These are phyloP conservation scores for Polypedilum pembai DNA, from an alignment of 1,140 invertebrate genomes.

Conservation along the genomic window DNA sequence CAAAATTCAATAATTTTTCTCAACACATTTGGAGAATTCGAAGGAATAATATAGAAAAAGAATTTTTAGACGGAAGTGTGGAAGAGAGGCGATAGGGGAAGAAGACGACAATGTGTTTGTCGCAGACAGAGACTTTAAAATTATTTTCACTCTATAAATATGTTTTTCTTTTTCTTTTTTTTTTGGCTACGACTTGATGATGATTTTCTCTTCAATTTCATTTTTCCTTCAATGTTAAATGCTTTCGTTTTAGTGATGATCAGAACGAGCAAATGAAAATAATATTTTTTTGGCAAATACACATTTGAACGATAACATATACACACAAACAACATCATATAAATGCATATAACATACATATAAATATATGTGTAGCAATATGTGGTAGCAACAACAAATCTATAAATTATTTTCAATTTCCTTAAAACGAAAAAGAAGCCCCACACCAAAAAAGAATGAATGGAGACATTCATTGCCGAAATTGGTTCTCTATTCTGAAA, in stretches of 20 bases:
- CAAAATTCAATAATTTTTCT: conserved; percentile 8
- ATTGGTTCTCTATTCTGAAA: conserved; percentile 3
- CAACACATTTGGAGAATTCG: neutral
- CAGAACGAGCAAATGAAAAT: neutral
- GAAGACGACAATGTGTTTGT: neutral
- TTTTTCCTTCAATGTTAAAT: neutral
- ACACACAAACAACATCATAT: conserved; percentile 20
- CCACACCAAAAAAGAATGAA: neutral
- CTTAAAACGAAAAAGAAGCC: conserved; percentile 5
- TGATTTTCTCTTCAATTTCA: conserved; percentile 16
- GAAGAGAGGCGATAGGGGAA: neutral
- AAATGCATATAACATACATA: neutral
- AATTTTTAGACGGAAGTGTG: neutral
- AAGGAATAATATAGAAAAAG: neutral
- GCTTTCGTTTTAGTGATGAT: neutral
- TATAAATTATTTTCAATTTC: conserved; percentile 28
- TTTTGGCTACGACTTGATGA: neutral
- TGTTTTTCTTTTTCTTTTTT: neutral
- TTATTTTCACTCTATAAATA: conserved; percentile 24
- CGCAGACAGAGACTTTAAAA: conserved; percentile 9
- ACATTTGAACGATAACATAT: neutral
- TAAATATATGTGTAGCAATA: no score
- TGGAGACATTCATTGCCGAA: neutral
- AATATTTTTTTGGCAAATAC: neutral
- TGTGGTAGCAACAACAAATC: conserved; percentile 3